Conservation (phyloP, 2,888 invertebrate species). For the Tortricodes alternella region DNA sequence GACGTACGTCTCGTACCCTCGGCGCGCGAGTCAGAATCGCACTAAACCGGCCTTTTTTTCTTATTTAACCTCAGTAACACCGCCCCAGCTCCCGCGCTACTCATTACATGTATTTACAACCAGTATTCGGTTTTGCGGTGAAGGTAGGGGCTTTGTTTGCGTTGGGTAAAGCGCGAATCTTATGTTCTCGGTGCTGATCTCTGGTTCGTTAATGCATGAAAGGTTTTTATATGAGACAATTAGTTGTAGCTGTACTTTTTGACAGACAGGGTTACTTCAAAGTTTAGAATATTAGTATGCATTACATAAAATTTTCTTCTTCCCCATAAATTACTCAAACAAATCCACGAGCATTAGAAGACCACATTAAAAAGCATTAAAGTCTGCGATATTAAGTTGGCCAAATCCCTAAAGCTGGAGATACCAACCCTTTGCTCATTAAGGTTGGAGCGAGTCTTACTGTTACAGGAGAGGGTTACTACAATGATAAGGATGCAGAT, state of each 20-base stretch:
- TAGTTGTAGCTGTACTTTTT: too few relatives aligned
- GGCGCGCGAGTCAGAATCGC: too few relatives aligned
- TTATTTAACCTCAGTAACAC: neutral
- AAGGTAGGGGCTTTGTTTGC: conserved; percentile 4
- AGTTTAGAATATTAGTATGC: too few relatives aligned
- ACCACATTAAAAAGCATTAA: conserved; percentile 24
- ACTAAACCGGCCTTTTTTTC: too few relatives aligned
- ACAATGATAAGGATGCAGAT: neutral
- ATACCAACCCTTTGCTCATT: conserved; percentile 17
- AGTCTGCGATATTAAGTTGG: conserved; percentile 10
- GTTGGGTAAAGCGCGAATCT: neutral
- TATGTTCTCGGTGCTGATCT: neutral
- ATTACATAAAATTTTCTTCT: too few relatives aligned
- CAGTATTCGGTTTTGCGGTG: conserved; percentile 3
- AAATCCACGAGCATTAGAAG: conserved; percentile 11
- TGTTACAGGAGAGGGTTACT: conserved; percentile 2
- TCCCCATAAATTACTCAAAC: conserved; percentile 7
- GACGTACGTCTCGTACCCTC: too few relatives aligned
- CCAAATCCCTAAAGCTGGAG: conserved; percentile 6
- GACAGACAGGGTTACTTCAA: too few relatives aligned
- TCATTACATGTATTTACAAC: conserved; percentile 17
- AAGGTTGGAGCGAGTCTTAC: conserved; percentile 8
- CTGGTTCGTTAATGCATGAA: too few relatives aligned
- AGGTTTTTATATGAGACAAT: too few relatives aligned
- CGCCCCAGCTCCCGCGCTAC: neutral